phyloP scores from a whole-genome alignment of 2,888 invertebrate species.

The Heteropelma amictum region DNA sequence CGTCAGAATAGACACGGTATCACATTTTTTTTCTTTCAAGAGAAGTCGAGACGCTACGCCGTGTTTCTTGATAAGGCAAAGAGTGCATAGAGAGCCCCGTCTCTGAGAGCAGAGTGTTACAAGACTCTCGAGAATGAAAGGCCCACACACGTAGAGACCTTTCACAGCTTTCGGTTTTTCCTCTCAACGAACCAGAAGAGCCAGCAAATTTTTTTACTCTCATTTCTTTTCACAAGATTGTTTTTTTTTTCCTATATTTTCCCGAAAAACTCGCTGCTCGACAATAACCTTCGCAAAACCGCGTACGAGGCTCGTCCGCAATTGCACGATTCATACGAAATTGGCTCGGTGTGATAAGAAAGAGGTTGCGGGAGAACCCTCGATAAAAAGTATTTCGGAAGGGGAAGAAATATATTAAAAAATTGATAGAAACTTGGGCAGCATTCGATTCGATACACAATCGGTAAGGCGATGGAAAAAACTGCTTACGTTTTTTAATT shows the following conservation, averaged over 20 bases:
- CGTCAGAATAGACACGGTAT: constrained; percentile 30
- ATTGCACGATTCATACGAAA: not conserved
- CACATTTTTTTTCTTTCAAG: constrained; percentile 16
- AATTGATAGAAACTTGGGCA: no score
- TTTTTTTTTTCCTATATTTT: not conserved
- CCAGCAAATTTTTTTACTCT: not conserved
- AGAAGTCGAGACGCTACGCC: constrained; percentile 10
- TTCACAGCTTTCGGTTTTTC: constrained; percentile 8
- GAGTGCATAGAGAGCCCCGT: constrained; percentile 13
- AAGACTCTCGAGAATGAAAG: constrained; percentile 14
- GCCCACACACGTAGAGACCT: not conserved
- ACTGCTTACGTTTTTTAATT: no score
- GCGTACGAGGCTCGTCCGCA: not conserved
- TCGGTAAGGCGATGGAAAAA: no score
- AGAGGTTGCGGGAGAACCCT: no score
- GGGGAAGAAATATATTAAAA: no score
- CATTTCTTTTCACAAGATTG: no score
- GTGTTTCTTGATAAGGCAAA: constrained; percentile 33
- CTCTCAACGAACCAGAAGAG: constrained; percentile 8
- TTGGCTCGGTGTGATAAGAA: not conserved
- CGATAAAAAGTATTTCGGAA: no score
- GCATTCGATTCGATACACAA: no score
- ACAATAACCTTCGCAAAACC: not conserved
- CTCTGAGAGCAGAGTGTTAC: constrained; percentile 16
- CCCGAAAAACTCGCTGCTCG: not conserved